Conservation (phyloP, 2,888 invertebrate genomes). For the Mythimna lalbum region DNA sequence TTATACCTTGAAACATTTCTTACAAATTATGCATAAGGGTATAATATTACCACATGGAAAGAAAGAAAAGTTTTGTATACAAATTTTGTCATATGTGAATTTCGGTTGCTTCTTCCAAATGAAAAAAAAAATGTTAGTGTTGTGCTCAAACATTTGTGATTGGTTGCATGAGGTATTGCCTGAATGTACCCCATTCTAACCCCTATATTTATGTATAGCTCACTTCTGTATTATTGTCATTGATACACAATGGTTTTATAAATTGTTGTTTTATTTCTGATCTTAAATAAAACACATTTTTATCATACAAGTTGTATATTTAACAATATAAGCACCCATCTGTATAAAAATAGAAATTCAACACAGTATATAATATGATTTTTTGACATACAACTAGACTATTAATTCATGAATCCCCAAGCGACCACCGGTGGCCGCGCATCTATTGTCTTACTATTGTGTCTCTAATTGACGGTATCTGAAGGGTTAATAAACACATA, state of each 20-base stretch:
- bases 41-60: conserved; percentile 10
- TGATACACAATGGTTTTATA: conserved; percentile 88
- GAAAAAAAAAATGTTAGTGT: conserved; percentile 49
- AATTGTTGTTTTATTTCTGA: conserved; percentile 80
- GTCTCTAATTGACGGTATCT: too few relatives aligned
- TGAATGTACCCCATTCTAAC: conserved; percentile 84
- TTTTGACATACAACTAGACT: neutral
- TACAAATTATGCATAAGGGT: conserved; percentile 16
- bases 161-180: conserved; percentile 61
- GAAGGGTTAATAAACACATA: too few relatives aligned
- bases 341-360: conserved; percentile 27
- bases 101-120: conserved; percentile 9
- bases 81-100: conserved; percentile 1
- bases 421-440: too few relatives aligned
- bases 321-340: conserved; percentile 14
- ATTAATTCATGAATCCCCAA: too few relatives aligned
- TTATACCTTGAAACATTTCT: conserved; percentile 17
- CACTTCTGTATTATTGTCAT: conserved; percentile 89
- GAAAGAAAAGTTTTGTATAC: neutral
- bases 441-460: too few relatives aligned
- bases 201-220: conserved; percentile 88
- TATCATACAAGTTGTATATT: conserved; percentile 52
- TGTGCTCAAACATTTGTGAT: conserved; percentile 68
- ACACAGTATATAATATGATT: neutral
- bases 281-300: conserved; percentile 58